Evolutionary conservation across 2,113 vertebrate genomes (phyloP), one percentile per base, ranked within the genome.

Genomic region (Oncorhynchus gorbuscha): DNA sequence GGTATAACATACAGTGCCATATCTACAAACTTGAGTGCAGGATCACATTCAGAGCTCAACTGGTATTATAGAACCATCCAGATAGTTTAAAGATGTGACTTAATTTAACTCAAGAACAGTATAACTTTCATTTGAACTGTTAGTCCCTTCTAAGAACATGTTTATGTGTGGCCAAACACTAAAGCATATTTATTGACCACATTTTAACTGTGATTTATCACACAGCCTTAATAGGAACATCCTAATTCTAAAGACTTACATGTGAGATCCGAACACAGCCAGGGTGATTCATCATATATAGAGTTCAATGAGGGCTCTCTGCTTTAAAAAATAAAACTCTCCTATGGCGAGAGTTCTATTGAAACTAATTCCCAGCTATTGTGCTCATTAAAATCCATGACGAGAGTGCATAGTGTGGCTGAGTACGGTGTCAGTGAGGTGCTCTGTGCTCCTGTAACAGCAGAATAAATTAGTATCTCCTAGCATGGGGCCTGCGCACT

Each of bases 311-410:
- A 62, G 59, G 59, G 59, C 59, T 62, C n/a, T 24, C n/a, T 14
- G 73, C 49, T 62, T 76, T 66, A 72, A 73, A 49, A 68, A 22
- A 24, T n/a, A 7, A n/a, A 9, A 22, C 16, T 62, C 66, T 71
- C 4, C 0, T 14, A 64, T 28, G 69, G 32, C 24, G 22, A 68
- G 69, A 65, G 62, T 16, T 48, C 68, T 62, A 72, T 75, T 76
- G 70, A 84, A 76, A 79, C 71, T 76, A 32, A 69, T 80, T 78
- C 76, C 39, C 69, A 74, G 71, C 51, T 69, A 84, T 78, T 80
- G 69, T 58, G 49, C 75, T 84, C 78, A 79, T 84, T 83, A 83
- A 77, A 83, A 81, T 39, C 65, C 48, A 55, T 58, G 55, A 75
- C 48, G 7, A 77, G 65, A 65, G 70, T 71, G 51, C 66, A 64